Percentiles rank a stretch among this genome's conserved stretches.
phyloP scores from a whole-genome alignment of 2,888 invertebrate species.

The Andrena praecox region DNA sequence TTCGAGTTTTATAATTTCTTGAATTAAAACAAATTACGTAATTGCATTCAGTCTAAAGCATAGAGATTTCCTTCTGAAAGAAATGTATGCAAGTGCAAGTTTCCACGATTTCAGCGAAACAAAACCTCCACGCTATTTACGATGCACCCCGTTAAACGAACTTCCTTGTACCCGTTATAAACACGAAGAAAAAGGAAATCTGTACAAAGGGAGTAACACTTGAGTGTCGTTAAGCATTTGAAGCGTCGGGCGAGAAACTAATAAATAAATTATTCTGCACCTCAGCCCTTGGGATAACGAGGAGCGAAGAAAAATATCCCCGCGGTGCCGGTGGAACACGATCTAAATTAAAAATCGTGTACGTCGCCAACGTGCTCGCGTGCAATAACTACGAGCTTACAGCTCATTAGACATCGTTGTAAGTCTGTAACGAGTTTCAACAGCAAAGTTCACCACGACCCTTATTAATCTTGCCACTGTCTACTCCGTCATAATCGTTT shows the following conservation, averaged over 20 bases:
- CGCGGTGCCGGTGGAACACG: constrained; percentile 15
- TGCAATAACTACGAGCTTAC: constrained; percentile 43
- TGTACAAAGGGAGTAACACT: background rate
- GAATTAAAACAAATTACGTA: too few species aligned
- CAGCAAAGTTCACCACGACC: constrained; percentile 38
- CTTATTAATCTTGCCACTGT: constrained; percentile 52
- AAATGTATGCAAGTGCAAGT: too few species aligned
- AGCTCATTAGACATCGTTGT: constrained; percentile 43
- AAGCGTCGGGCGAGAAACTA: constrained; percentile 1
- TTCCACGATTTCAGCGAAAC: too few species aligned
- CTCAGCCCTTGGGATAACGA: background rate
- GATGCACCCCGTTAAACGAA: too few species aligned
- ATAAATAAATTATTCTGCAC: constrained; percentile 35
- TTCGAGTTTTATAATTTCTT: too few species aligned
- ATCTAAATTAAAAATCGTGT: constrained; percentile 54
- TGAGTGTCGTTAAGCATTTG: background rate
- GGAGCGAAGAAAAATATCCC: constrained; percentile 19
- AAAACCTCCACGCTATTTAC: too few species aligned
- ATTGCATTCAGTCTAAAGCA: too few species aligned
- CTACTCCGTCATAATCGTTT: constrained; percentile 46
- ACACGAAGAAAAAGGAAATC: too few species aligned
- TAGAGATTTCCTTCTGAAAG: too few species aligned
- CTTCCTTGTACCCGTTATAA: too few species aligned
- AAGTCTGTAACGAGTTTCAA: constrained; percentile 30
- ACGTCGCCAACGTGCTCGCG: constrained; percentile 12